Conservation (phyloP, 2,113 vertebrate species). For the Cynocephalus volans region DNA sequence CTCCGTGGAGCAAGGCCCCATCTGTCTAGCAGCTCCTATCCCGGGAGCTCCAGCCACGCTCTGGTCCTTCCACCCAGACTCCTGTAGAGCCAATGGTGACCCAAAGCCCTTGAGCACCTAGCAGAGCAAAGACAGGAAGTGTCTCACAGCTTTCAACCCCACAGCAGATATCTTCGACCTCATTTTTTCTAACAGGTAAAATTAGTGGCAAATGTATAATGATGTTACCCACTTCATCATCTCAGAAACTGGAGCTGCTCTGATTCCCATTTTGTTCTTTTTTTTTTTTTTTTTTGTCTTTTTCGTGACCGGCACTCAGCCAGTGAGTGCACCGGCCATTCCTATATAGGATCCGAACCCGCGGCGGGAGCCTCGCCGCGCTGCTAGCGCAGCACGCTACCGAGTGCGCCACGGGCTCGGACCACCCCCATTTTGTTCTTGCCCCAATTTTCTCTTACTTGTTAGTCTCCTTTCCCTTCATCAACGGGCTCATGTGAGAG, state of each 20-base stretch:
- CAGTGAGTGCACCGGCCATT: too few species aligned
- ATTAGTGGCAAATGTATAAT: background rate
- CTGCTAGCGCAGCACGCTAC: too few species aligned
- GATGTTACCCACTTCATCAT: background rate
- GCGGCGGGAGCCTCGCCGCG: too few species aligned
- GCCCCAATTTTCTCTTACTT: conserved; percentile 14
- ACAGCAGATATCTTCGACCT: background rate
- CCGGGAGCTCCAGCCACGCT: background rate
- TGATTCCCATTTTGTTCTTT: background rate
- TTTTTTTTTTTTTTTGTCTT: too few species aligned
- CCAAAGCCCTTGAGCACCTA: background rate
- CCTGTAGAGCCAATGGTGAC: background rate
- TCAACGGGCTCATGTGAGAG: background rate
- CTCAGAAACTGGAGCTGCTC: conserved; percentile 39
- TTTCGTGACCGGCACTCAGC: too few species aligned
- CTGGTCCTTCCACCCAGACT: too few species aligned
- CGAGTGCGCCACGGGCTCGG: too few species aligned
- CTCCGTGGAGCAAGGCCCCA: background rate
- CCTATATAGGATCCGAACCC: too few species aligned
- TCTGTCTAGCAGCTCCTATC: background rate
- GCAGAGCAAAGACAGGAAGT: background rate
- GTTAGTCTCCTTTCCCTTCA: background rate
- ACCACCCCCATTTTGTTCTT: background rate
- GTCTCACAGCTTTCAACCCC: background rate
- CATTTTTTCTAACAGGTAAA: background rate